Evolutionary conservation across 2,113 vertebrate genomes (phyloP), one percentile per base, ranked within the genome.

Genomic region (Clarias gariepinus): DNA sequence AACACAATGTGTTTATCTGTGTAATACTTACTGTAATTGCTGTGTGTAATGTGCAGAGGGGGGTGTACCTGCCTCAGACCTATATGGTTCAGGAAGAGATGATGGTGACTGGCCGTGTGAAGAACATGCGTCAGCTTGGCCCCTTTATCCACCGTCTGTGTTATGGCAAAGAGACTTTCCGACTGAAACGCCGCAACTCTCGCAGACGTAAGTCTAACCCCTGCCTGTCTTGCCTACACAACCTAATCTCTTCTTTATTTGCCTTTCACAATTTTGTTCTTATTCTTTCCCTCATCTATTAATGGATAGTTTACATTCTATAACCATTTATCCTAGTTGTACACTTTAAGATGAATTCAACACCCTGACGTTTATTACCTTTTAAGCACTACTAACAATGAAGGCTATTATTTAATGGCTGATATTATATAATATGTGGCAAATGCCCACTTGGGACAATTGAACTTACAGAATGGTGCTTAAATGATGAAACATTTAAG

Each of bases 11-110:
- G 77, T 33, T 63, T 84, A 12, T 73, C n/a, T 21, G 63, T 21
- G 63, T 69, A 73, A 30, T 79, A 18, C 30, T 7, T 33, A n/a
- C n/a, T n/a, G n/a, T n/a, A 80, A 80, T 80, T 58, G 8, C 9
- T 73, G 19, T 77, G 13, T 86, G 18, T 89, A 60, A 89, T 28
- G 74, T 87, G 89, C 96, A 99, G 98, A 97, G 95, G 19, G 98
- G 97, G 58, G 97, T 95, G 0, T 98, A 98, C 94, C 94, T 99
- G 89, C 97, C 97, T 2, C 97, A 99, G 94, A 98, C 97, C 0
- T 98, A 99, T 95, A 96, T 98, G 84, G 93, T 98, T 90, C 96
- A 97, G 90, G 98, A 99, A 93, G 97, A 99, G 91, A 97, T 98
- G 97, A 90, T 96, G 0, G 97, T 98, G 47, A 96, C 96, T 0